Evolutionary conservation across 2,888 invertebrate genomes (phyloP).

Genomic region (Cerceris rybyensis): DNA sequence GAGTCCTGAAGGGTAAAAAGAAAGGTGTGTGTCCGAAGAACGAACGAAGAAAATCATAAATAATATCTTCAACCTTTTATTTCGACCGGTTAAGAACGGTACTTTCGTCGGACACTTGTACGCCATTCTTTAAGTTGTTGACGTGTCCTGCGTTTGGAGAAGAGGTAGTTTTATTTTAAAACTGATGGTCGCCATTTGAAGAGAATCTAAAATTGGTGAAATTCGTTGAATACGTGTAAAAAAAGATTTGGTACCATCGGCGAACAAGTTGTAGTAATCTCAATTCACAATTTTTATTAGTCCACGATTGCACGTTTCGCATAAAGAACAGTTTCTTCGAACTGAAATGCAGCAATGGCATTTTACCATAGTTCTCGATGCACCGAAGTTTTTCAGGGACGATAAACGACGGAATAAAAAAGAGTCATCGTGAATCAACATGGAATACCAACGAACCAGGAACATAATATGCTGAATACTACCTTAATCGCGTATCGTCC

Average conservation of each 20-base stretch:
- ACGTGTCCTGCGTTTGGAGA: not conserved
- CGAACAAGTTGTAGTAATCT: too few relatives aligned
- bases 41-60: slow-evolving; percentile 71
- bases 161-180: not conserved
- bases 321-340: not conserved
- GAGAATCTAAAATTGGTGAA: too few relatives aligned
- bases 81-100: slow-evolving; percentile 45
- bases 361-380: too few relatives aligned
- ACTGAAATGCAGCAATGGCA: not conserved
- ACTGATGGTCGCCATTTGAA: too few relatives aligned
- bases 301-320: not conserved
- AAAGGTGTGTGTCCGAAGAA: slow-evolving; percentile 58
- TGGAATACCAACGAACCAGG: too few relatives aligned
- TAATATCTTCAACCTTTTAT: slow-evolving; percentile 59
- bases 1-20: slow-evolving; percentile 42
- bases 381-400: too few relatives aligned
- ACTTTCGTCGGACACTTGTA: not conserved
- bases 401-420: too few relatives aligned
- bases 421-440: too few relatives aligned
- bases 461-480: too few relatives aligned
- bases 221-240: too few relatives aligned
- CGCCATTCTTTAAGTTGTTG: too few relatives aligned
- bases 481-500: not conserved
- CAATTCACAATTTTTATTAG: not conserved
- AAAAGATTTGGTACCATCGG: too few relatives aligned